phyloP scores from a whole-genome alignment of 2,888 invertebrate species.

The Pyrgus malvae region DNA sequence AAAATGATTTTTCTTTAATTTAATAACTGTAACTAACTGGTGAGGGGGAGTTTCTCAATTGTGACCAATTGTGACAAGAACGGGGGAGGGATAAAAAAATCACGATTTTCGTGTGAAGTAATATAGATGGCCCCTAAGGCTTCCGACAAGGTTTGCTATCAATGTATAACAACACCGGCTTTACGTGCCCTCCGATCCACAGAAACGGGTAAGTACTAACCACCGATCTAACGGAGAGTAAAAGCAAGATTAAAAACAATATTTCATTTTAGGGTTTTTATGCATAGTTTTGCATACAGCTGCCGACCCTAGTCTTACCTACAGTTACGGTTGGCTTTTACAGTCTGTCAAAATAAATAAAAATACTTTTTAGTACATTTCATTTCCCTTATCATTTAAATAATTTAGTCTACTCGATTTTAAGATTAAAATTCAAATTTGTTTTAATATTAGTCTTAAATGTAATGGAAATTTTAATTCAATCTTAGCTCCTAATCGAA shows the following conservation, averaged over 20 bases:
- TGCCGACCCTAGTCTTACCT: not conserved
- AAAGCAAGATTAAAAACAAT: not conserved
- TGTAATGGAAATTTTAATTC: slow-evolving; percentile 20
- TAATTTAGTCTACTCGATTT: slow-evolving; percentile 16
- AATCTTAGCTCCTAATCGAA: slow-evolving; percentile 2
- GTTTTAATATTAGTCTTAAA: slow-evolving; percentile 16
- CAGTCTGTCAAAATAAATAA: slow-evolving; percentile 7
- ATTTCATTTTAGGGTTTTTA: not conserved
- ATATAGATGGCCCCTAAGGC: too few species aligned
- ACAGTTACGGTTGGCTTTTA: slow-evolving; percentile 1
- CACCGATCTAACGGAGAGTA: too few species aligned
- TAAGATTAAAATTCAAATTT: slow-evolving; percentile 17
- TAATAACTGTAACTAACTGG: too few species aligned
- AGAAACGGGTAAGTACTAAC: too few species aligned
- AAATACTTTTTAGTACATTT: slow-evolving; percentile 1
- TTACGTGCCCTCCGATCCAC: too few species aligned
- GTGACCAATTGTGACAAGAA: too few species aligned
- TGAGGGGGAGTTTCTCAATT: too few species aligned
- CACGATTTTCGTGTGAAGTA: too few species aligned
- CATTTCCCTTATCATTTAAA: slow-evolving; percentile 4
- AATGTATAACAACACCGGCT: too few species aligned
- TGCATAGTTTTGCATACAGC: not conserved
- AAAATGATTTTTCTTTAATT: too few species aligned
- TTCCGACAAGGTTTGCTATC: too few species aligned
- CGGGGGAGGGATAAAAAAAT: too few species aligned